Evolutionary conservation across 2,888 invertebrate genomes (phyloP).

Genomic region (Lysandra bellargus): DNA sequence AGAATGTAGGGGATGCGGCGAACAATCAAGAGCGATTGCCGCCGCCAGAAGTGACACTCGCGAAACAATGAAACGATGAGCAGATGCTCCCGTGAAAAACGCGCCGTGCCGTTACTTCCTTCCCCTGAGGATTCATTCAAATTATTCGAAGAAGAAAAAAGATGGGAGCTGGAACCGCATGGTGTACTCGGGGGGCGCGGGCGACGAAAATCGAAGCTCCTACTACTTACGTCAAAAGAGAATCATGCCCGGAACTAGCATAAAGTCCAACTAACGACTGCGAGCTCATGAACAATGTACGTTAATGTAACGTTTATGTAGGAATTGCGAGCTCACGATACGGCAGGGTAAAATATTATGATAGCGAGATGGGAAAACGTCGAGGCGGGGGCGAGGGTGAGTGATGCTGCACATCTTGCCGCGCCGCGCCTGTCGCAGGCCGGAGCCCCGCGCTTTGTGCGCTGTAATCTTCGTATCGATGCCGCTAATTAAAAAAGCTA

Average conservation of each 20-base stretch:
- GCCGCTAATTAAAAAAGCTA: conserved; percentile 26
- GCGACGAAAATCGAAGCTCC: background rate
- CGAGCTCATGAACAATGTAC: background rate
- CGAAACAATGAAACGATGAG: background rate
- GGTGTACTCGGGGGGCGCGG: background rate
- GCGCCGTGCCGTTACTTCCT: background rate
- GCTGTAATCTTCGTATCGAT: conserved; percentile 2
- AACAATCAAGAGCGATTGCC: background rate
- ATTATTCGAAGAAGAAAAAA: background rate
- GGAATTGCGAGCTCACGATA: background rate
- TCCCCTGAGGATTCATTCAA: background rate
- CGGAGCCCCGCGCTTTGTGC: conserved; percentile 5
- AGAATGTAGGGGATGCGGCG: background rate
- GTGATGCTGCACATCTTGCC: background rate
- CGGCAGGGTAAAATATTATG: background rate
- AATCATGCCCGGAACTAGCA: background rate
- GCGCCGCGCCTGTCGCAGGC: background rate
- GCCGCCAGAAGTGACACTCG: background rate
- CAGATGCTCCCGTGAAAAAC: background rate
- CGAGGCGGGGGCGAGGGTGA: background rate
- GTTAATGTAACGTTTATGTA: background rate
- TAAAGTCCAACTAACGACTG: background rate
- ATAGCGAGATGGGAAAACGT: background rate
- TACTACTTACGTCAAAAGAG: background rate
- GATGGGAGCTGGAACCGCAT: background rate